These are phyloP conservation scores for Sebastes vulpes DNA, from an alignment of 2,797 vertebrate species.

Conservation along the genomic window DNA sequence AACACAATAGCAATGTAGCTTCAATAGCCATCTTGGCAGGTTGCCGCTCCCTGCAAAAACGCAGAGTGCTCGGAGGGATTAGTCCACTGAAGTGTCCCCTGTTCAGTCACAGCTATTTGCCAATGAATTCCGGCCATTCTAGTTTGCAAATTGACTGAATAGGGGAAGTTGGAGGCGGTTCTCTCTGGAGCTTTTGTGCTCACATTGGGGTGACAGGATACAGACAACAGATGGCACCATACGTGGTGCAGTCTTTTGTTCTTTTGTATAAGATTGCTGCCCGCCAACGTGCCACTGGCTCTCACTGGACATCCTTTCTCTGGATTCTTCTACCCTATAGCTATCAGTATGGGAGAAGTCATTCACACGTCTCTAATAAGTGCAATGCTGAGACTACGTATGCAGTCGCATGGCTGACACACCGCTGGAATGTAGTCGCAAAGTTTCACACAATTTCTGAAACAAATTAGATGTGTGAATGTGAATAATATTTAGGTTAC, in stretches of 20 bases:
- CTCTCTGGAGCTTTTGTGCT: constrained; percentile 62
- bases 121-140: constrained; percentile 71
- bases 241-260: constrained; percentile 49
- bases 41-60: constrained; percentile 65
- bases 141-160: constrained; percentile 76
- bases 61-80: constrained; percentile 75
- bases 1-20: constrained; percentile 60
- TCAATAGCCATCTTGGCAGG: constrained; percentile 70
- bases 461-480: background rate
- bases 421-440: background rate
- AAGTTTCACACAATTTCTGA: background rate
- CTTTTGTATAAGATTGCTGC: constrained; percentile 58
- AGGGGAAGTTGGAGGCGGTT: constrained; percentile 60
- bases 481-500: background rate
- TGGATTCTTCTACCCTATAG: constrained; percentile 2
- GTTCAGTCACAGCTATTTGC: constrained; percentile 75
- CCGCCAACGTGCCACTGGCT: constrained; percentile 19
- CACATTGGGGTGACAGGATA: constrained; percentile 59
- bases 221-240: constrained; percentile 65
- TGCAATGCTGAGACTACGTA: background rate
- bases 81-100: constrained; percentile 77
- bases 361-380: constrained; percentile 17
- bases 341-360: constrained; percentile 19
- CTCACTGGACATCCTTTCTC: constrained; percentile 12
- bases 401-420: background rate